These are phyloP conservation scores for Subacronicta megacephala DNA, from an alignment of 2,888 invertebrate species.

Conservation along the genomic window DNA sequence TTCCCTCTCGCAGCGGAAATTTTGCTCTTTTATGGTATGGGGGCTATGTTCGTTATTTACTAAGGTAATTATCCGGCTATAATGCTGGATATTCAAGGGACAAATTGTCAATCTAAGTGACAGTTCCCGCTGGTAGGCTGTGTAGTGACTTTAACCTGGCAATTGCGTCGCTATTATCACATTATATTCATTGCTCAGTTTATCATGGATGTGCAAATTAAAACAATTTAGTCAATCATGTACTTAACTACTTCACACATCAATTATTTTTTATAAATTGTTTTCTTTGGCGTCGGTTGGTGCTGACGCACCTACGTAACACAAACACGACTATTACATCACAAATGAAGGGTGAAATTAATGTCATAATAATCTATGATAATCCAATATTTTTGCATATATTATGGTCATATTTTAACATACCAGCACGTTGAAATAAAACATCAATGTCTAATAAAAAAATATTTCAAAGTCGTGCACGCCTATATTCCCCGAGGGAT, in stretches of 20 bases:
- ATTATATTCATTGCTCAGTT: conserved; percentile 26
- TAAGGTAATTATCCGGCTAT: conserved; percentile 82
- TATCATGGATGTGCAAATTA: conserved; percentile 20
- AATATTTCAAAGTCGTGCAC: too few relatives aligned
- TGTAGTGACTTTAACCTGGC: conserved; percentile 27
- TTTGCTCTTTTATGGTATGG: conserved; percentile 86
- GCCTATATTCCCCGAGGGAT: too few relatives aligned
- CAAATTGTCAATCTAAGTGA: conserved; percentile 78
- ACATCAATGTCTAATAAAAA: too few relatives aligned
- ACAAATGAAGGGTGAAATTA: neutral
- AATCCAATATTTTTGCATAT: too few relatives aligned
- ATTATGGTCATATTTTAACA: too few relatives aligned
- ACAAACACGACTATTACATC: too few relatives aligned
- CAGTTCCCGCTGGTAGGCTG: conserved; percentile 68
- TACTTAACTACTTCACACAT: neutral
- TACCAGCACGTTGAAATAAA: too few relatives aligned
- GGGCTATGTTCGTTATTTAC: conserved; percentile 85
- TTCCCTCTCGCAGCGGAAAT: conserved; percentile 84
- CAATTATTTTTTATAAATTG: too few relatives aligned
- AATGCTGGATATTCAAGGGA: conserved; percentile 80
- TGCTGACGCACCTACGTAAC: neutral
- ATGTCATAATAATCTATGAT: too few relatives aligned
- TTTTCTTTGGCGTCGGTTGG: neutral
- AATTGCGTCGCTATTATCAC: conserved; percentile 31
- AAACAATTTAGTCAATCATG: conserved; percentile 3